Evolutionary conservation across 2,888 invertebrate genomes (phyloP).

Genomic region (Pristionchus fissidentatus): DNA sequence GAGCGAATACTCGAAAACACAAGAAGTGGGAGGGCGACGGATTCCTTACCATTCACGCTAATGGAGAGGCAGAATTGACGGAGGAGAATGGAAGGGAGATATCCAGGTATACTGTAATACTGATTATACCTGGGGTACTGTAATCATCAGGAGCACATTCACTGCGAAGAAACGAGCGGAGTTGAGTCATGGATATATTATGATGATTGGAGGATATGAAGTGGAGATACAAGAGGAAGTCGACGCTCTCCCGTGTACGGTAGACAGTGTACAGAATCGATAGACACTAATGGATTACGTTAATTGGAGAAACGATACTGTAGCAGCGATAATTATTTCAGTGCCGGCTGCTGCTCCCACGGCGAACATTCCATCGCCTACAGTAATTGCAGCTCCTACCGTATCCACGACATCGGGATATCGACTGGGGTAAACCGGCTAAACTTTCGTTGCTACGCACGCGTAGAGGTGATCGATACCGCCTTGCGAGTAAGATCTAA

Average conservation of each 20-base stretch:
- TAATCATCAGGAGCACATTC: constrained; percentile 16
- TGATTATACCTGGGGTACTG: not conserved
- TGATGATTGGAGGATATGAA: constrained; percentile 61
- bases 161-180: constrained; percentile 54
- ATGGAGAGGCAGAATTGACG: constrained; percentile 22
- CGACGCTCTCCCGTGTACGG: not conserved
- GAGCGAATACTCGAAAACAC: constrained; percentile 64
- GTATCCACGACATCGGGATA: too few species aligned
- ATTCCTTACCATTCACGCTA: constrained; percentile 30
- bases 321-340: not conserved
- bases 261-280: not conserved
- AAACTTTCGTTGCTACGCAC: too few species aligned
- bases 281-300: not conserved
- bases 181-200: constrained; percentile 57
- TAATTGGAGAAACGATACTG: not conserved
- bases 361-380: constrained; percentile 17
- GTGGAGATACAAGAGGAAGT: constrained; percentile 59
- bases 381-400: not conserved
- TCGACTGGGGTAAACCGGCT: too few species aligned
- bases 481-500: too few species aligned
- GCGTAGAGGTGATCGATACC: too few species aligned
- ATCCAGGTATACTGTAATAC: constrained; percentile 12
- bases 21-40: constrained; percentile 69
- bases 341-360: constrained; percentile 39
- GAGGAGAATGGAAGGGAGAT: constrained; percentile 48